Evolutionary conservation across 2,888 invertebrate genomes (phyloP).

Genomic region (Eubasilissa splendida): DNA sequence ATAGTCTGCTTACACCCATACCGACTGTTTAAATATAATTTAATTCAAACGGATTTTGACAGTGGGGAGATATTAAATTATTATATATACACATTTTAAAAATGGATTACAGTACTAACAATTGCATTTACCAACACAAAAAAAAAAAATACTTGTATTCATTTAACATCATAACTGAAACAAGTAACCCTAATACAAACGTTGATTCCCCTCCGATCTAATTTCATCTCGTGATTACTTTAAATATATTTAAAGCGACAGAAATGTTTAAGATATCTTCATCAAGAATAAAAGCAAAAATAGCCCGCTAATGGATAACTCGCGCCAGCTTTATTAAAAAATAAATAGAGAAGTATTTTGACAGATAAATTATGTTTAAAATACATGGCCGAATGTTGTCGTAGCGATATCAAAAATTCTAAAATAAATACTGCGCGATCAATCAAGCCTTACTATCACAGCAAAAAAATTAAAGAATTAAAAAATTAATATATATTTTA

Average conservation of each 20-base stretch:
- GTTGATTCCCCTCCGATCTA: not conserved
- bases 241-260: slow-evolving; percentile 42
- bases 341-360: not conserved
- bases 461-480: slow-evolving; percentile 2
- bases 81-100: not conserved
- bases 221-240: slow-evolving; percentile 35
- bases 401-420: not conserved
- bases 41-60: no score
- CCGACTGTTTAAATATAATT: no score
- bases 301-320: not conserved
- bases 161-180: slow-evolving; percentile 25
- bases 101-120: not conserved
- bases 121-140: not conserved
- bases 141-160: slow-evolving; percentile 25
- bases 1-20: no score
- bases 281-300: no score
- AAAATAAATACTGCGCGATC: not conserved
- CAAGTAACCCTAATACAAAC: slow-evolving; percentile 17
- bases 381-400: not conserved
- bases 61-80: no score
- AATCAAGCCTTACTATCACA: slow-evolving; percentile 20
- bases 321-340: not conserved
- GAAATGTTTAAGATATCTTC: slow-evolving; percentile 39
- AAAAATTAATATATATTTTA: no score
- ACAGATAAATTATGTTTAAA: slow-evolving; percentile 2